Conservation (phyloP, 2,888 invertebrate genomes). For the Drosophila kambysellisi region DNA sequence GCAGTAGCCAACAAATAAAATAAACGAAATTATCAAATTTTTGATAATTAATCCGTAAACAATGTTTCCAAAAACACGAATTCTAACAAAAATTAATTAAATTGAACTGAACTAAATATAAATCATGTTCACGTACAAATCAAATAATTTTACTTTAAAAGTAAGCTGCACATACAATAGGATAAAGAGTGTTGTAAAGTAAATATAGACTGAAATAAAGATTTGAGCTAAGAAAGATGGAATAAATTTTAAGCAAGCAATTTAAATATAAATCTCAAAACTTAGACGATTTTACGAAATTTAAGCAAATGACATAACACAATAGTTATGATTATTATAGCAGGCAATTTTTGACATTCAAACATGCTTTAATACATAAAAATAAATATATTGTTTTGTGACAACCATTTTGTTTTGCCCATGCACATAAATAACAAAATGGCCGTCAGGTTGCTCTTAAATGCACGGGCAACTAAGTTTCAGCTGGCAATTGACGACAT, state of each 20-base stretch:
- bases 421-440: slow-evolving; percentile 38
- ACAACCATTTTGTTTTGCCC: background rate
- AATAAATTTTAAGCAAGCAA: background rate
- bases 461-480: slow-evolving; percentile 16
- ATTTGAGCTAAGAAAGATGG: background rate
- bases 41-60: slow-evolving; percentile 13
- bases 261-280: background rate
- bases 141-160: background rate
- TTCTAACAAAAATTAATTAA: slow-evolving; percentile 3
- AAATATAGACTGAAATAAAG: background rate
- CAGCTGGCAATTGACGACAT: slow-evolving; percentile 40
- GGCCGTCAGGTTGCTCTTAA: slow-evolving; percentile 4
- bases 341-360: slow-evolving; percentile 11
- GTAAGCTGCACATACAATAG: background rate
- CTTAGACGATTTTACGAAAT: background rate
- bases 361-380: background rate
- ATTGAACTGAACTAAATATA: slow-evolving; percentile 20
- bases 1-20: background rate
- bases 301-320: background rate
- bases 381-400: background rate
- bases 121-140: background rate
- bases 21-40: slow-evolving; percentile 13
- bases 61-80: slow-evolving; percentile 24
- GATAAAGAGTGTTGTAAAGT: background rate
- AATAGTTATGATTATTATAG: slow-evolving; percentile 26